A percentile compares a stretch with the other conserved stretches of the same genome.
Conservation (phyloP, 1,140 invertebrate genomes). For the Drosophila micromelanica region DNA sequence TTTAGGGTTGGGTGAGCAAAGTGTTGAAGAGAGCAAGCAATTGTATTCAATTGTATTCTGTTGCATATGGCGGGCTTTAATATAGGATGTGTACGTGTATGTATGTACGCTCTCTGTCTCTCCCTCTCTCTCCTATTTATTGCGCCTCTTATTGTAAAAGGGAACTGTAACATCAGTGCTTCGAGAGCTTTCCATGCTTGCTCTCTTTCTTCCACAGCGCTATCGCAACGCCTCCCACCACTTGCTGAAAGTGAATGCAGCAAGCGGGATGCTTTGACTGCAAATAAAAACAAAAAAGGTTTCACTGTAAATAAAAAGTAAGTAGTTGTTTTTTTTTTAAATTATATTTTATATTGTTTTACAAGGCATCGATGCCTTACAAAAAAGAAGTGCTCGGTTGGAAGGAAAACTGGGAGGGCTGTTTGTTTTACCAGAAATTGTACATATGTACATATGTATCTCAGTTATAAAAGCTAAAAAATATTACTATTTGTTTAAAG, state of each 20-base stretch:
- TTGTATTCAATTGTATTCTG: background rate
- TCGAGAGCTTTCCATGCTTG: no score
- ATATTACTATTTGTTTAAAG: background rate
- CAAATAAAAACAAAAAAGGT: background rate
- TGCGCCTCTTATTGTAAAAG: background rate
- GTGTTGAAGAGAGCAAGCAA: background rate
- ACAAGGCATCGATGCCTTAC: no score
- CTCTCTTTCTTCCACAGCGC: background rate
- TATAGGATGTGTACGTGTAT: background rate
- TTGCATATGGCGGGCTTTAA: background rate
- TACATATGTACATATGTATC: no score
- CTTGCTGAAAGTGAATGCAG: background rate
- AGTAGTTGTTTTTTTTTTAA: no score
- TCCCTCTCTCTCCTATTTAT: no score
- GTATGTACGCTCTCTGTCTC: background rate
- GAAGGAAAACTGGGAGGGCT: conserved; percentile 88
- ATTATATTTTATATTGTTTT: no score
- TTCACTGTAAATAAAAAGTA: no score
- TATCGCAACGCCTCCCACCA: conserved; percentile 2
- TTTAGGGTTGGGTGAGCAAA: background rate
- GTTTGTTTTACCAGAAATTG: conserved; percentile 84
- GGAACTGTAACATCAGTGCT: background rate
- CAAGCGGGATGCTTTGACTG: background rate
- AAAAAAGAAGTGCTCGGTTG: conserved; percentile 89
- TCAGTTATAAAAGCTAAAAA: no score